Conservation (phyloP, 2,797 vertebrate genomes). For the Numenius phaeopus region DNA sequence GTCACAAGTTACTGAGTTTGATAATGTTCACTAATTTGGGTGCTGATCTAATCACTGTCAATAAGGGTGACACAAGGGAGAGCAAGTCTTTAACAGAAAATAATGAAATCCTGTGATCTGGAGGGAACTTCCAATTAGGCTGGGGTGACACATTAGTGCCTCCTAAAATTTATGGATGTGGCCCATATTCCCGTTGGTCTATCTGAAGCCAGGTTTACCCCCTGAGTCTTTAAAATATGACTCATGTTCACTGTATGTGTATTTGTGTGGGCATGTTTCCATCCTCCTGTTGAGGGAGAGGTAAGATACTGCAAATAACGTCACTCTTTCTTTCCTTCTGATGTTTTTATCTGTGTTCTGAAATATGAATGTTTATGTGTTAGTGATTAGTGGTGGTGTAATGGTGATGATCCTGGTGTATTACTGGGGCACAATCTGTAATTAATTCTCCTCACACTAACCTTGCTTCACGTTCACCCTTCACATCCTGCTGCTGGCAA, state of each 20-base stretch:
- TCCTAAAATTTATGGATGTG: background rate
- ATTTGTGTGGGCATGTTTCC: background rate
- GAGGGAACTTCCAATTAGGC: background rate
- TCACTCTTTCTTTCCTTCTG: background rate
- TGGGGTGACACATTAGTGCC: background rate
- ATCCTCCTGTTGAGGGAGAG: background rate
- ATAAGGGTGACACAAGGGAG: background rate
- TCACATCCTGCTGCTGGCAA: background rate
- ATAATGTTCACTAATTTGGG: background rate
- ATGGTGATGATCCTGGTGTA: background rate
- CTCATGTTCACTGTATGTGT: background rate
- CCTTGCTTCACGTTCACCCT: background rate
- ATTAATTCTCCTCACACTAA: background rate
- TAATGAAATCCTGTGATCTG: background rate
- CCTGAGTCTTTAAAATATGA: background rate
- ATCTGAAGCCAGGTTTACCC: background rate
- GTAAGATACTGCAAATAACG: background rate
- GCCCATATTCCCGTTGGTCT: background rate
- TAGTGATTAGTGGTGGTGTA: background rate
- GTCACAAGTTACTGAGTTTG: background rate
- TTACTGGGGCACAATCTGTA: background rate
- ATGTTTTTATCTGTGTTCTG: background rate
- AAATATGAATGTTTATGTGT: background rate
- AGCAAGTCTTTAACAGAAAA: background rate
- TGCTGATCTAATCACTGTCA: background rate